These are phyloP conservation scores for Halocynthia aurantium DNA, from an alignment of 23 tunicate genomes.

Conservation along the genomic window DNA sequence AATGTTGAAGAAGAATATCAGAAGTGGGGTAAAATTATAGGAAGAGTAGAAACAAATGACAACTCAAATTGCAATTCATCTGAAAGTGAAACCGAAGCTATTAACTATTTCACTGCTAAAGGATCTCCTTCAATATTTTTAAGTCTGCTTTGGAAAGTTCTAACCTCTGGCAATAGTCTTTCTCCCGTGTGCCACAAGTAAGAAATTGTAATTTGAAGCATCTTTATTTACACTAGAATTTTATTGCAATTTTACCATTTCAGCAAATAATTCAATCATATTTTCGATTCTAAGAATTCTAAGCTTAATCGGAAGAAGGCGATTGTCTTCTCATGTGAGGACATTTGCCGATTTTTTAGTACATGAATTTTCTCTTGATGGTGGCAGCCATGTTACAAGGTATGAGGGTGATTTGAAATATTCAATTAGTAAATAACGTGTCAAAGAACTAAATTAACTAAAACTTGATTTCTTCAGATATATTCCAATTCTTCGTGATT, in stretches of 20 bases:
- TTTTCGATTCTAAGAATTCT: neutral
- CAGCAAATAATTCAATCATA: neutral
- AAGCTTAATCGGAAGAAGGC: slow-evolving; percentile 11
- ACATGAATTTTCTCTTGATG: slow-evolving; percentile 65
- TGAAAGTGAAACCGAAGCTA: slow-evolving; percentile 34
- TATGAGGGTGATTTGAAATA: too few species aligned
- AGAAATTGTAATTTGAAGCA: neutral
- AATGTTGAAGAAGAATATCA: slow-evolving; percentile 56
- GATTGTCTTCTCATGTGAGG: slow-evolving; percentile 66
- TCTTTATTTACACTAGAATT: too few species aligned
- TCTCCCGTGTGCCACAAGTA: slow-evolving; percentile 51
- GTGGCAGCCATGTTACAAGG: slow-evolving; percentile 29
- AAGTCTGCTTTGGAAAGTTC: slow-evolving; percentile 82
- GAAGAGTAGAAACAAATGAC: neutral
- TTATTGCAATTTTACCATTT: neutral
- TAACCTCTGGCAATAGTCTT: slow-evolving; percentile 49
- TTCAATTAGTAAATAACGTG: too few species aligned
- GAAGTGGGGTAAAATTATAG: slow-evolving; percentile 56
- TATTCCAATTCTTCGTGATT: slow-evolving; percentile 50
- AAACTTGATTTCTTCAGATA: neutral
- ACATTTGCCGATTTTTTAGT: slow-evolving; percentile 75
- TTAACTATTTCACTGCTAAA: slow-evolving; percentile 37
- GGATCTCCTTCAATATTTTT: slow-evolving; percentile 37
- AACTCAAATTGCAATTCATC: slow-evolving; percentile 3
- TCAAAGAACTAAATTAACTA: too few species aligned